Percentiles rank a stretch among this genome's conserved stretches.
phyloP scores from a whole-genome alignment of 2,888 invertebrate species.

The Tinea pellionella region DNA sequence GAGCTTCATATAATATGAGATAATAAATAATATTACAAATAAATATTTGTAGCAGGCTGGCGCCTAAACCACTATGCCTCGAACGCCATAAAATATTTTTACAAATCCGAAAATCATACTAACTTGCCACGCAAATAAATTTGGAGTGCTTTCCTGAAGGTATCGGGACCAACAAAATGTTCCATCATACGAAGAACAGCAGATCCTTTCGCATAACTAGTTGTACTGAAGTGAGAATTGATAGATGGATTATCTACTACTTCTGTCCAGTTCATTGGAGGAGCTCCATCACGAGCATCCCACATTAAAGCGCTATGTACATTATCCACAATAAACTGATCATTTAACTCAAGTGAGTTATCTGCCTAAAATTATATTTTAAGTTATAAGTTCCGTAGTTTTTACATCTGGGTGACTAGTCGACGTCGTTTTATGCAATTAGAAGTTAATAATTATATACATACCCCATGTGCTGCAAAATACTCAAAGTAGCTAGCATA shows the following conservation, averaged over 20 bases:
- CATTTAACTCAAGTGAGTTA: conserved; percentile 39
- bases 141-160: conserved; percentile 68
- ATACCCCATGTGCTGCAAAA: conserved; percentile 66
- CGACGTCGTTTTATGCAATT: too few relatives aligned
- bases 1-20: too few relatives aligned
- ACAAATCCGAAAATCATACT: conserved; percentile 23
- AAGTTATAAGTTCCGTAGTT: background rate
- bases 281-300: conserved; percentile 60
- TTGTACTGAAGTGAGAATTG: conserved; percentile 71
- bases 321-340: conserved; percentile 77
- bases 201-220: conserved; percentile 78
- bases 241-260: conserved; percentile 67
- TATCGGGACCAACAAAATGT: conserved; percentile 65
- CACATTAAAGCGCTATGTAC: conserved; percentile 72
- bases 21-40: too few relatives aligned
- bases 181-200: conserved; percentile 75
- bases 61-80: too few relatives aligned
- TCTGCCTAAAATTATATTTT: conserved; percentile 40
- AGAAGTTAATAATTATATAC: conserved; percentile 15
- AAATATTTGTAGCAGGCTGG: too few relatives aligned
- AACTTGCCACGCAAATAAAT: conserved; percentile 69
- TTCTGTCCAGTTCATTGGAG: conserved; percentile 60
- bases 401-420: too few relatives aligned
- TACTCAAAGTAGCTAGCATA: conserved; percentile 82
- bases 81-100: background rate